phyloP scores from a whole-genome alignment of 2,888 invertebrate species.

The Xylota sylvarum region DNA sequence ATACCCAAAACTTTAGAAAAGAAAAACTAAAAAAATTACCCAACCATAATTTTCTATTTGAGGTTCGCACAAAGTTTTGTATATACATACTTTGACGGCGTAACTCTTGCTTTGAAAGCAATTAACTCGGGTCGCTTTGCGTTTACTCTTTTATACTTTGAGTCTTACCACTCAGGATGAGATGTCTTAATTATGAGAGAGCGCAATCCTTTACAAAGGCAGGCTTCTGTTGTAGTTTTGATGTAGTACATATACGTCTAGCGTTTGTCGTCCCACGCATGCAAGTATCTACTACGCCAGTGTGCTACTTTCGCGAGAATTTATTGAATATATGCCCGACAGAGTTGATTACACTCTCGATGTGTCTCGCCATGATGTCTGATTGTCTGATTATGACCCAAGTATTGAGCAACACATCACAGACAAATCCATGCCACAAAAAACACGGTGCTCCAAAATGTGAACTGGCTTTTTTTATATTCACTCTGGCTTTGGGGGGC shows the following conservation, averaged over 20 bases:
- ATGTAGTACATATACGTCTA: not conserved
- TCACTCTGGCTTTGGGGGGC: not conserved
- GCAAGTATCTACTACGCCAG: not conserved
- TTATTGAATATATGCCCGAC: slow-evolving; percentile 21
- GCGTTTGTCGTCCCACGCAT: not conserved
- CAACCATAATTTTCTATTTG: slow-evolving; percentile 53
- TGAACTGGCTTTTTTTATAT: not conserved
- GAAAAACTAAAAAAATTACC: slow-evolving; percentile 11
- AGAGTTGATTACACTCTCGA: slow-evolving; percentile 50
- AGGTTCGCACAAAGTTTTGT: slow-evolving; percentile 43
- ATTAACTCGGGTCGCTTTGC: slow-evolving; percentile 62
- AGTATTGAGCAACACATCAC: not conserved
- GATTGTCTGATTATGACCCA: slow-evolving; percentile 60
- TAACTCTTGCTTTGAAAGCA: slow-evolving; percentile 52
- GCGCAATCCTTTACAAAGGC: slow-evolving; percentile 14
- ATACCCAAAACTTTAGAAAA: slow-evolving; percentile 40
- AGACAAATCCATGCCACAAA: slow-evolving; percentile 29
- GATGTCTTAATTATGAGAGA: slow-evolving; percentile 29
- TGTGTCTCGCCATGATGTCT: slow-evolving; percentile 67
- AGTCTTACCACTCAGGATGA: slow-evolving; percentile 25
- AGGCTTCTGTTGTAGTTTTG: slow-evolving; percentile 7
- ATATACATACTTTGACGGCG: slow-evolving; percentile 35
- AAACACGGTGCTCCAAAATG: slow-evolving; percentile 11
- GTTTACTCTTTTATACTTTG: slow-evolving; percentile 14
- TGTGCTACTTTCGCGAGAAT: slow-evolving; percentile 31